Percentiles rank a stretch among this genome's conserved stretches.
These are phyloP conservation scores for Hormaphis cornu DNA, from an alignment of 1,140 invertebrate genomes.

Conservation along the genomic window DNA sequence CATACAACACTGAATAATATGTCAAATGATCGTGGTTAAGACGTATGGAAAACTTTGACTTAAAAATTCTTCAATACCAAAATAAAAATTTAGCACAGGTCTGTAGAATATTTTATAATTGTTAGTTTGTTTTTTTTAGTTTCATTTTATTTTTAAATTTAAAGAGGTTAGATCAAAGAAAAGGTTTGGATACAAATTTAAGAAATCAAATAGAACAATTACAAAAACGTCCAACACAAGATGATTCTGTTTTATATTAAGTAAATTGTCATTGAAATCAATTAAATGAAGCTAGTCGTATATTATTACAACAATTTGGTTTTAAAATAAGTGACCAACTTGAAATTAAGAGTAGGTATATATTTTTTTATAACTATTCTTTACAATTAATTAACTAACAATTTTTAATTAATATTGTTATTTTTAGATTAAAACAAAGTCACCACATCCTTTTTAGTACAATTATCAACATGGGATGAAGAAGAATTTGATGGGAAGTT, in stretches of 20 bases:
- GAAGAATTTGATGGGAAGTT: conserved; percentile 93
- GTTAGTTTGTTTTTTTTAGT: too few relatives aligned
- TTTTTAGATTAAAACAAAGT: conserved; percentile 86
- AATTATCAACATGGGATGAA: conserved; percentile 96
- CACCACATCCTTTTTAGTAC: conserved; percentile 89
- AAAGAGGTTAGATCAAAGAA: conserved; percentile 78
- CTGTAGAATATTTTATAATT: not conserved
- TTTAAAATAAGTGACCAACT: conserved; percentile 93
- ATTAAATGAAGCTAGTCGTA: conserved; percentile 90
- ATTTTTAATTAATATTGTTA: conserved; percentile 34
- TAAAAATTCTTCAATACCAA: conserved; percentile 92
- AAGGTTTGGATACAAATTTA: conserved; percentile 79
- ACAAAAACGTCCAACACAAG: conserved; percentile 92
- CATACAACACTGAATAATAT: too few relatives aligned
- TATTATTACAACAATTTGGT: conserved; percentile 90
- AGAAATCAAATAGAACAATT: conserved; percentile 89
- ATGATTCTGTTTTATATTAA: conserved; percentile 94
- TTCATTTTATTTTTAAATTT: too few relatives aligned
- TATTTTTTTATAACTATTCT: not conserved
- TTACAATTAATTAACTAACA: not conserved
- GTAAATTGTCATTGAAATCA: conserved; percentile 98
- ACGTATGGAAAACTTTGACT: conserved; percentile 95
- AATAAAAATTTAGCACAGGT: conserved; percentile 93
- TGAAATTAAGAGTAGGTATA: conserved; percentile 76
- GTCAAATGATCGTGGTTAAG: too few relatives aligned